These are phyloP conservation scores for Virgularia gustaviana DNA, from an alignment of 92 coral and sea anemone genomes.

Conservation along the genomic window DNA sequence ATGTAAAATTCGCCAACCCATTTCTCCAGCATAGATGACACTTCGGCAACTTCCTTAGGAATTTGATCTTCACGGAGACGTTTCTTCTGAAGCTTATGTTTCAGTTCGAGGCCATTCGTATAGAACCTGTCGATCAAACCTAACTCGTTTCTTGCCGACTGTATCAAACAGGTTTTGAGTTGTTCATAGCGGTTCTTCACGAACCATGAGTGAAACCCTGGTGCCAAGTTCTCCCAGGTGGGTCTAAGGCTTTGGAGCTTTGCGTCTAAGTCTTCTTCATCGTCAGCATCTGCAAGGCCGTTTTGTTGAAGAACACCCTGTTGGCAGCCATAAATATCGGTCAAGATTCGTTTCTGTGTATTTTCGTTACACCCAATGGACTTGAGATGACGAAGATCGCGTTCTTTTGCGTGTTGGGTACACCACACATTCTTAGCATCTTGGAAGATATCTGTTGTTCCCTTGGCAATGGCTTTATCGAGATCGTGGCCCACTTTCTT, in stretches of 20 bases:
- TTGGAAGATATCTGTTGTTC: conserved; percentile 48
- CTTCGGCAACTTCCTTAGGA: conserved; percentile 46
- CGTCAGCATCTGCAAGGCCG: conserved; percentile 58
- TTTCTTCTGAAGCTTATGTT: conserved; percentile 57
- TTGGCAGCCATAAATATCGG: conserved; percentile 49
- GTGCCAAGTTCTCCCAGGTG: conserved; percentile 39
- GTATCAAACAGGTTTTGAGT: conserved; percentile 50
- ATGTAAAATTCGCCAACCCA: conserved; percentile 44
- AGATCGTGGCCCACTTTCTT: conserved; percentile 58
- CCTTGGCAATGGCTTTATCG: conserved; percentile 49
- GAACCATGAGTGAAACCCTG: conserved; percentile 59
- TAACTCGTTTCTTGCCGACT: conserved; percentile 29
- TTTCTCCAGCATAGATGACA: conserved; percentile 21
- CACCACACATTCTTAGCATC: conserved; percentile 52
- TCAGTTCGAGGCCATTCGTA: conserved; percentile 50
- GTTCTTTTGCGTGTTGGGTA: conserved; percentile 59
- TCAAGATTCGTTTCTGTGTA: conserved; percentile 28
- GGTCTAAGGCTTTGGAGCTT: conserved; percentile 38
- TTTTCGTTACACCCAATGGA: conserved; percentile 41
- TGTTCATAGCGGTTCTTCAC: conserved; percentile 36
- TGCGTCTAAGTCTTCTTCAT: conserved; percentile 42
- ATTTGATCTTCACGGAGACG: conserved; percentile 20
- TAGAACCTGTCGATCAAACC: conserved; percentile 35
- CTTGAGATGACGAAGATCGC: conserved; percentile 36
- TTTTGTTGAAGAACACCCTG: conserved; percentile 36